Evolutionary conservation across 1,140 invertebrate species (phyloP), one percentile per base, ranked within the genome.

Genomic region (Pemphigus obesinymphae): DNA sequence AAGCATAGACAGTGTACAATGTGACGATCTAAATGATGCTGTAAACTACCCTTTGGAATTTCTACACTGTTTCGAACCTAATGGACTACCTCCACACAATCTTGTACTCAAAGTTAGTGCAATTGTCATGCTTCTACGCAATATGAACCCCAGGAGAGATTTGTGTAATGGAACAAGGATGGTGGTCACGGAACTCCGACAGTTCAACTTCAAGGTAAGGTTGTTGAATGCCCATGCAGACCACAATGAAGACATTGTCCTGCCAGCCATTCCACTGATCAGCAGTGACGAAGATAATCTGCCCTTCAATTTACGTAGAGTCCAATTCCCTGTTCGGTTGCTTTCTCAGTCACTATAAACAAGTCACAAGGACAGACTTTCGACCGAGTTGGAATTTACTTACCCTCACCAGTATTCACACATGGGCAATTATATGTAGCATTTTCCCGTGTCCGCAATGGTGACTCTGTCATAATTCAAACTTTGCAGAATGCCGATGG

Each of bases 101-200:
- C 76, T 48, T 10, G 85, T 88, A 34, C 88, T 88, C 29, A 50
- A 8, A 8, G 48, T n/a, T 0, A 20, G 48, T 7, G 6, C 20
- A 7, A 50, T 50, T 7, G 48, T n/a, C 0, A 50, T n/a, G 6
- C 72, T 89, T 45, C 80, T 88, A 1, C 82, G 85, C 72, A 87
- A 87, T 83, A 83, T 86, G 53, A 85, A 86, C 50, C 83, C 85
- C 66, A 85, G 87, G 8, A 63, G 45, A 10, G 17, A 53, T 0
- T 85, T 88, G 26, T 89, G 86, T 84, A 89, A 88, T 83, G 87
- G 87, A 20, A 89, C 88, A 76, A 53, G 87, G 84, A 84, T 89
- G 87, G 61, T 66, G 13, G 61, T 66, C 31, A 66, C 15, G 0
- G 31, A 66, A 66, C 29, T 66, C 11, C 13, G n/a, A 5, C 15